These are phyloP conservation scores for Calycopis cecrops DNA, from an alignment of 1,140 invertebrate genomes.

Conservation along the genomic window DNA sequence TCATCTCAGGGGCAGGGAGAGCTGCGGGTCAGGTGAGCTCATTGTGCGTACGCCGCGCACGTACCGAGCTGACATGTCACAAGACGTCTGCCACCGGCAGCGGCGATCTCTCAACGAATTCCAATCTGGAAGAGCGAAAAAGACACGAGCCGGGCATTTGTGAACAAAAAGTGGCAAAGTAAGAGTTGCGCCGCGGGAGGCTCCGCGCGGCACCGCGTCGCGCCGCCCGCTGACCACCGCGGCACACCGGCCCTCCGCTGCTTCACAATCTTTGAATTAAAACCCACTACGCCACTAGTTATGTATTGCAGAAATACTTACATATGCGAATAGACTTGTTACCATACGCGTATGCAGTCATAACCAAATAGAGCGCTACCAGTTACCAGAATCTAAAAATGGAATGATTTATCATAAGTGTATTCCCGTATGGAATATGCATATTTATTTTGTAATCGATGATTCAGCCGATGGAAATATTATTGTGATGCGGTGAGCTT, in stretches of 20 bases:
- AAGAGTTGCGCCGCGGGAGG: constrained; percentile 56
- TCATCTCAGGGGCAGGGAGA: neutral
- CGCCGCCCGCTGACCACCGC: constrained; percentile 23
- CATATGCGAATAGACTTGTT: constrained; percentile 7
- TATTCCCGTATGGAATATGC: constrained; percentile 4
- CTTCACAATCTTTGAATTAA: constrained; percentile 18
- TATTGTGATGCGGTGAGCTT: constrained; percentile 29
- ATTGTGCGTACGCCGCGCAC: constrained; percentile 67
- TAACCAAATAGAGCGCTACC: neutral
- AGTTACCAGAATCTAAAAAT: constrained; percentile 2
- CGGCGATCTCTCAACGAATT: constrained; percentile 69
- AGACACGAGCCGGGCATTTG: constrained; percentile 68
- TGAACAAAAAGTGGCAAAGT: constrained; percentile 58
- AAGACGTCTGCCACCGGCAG: constrained; percentile 68
- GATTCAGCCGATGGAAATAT: constrained; percentile 3
- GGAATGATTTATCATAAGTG: constrained; percentile 7
- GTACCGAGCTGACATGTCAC: constrained; percentile 63
- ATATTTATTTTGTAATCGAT: constrained; percentile 10
- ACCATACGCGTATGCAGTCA: neutral
- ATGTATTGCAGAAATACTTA: constrained; percentile 12
- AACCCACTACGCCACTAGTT: constrained; percentile 8
- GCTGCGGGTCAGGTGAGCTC: constrained; percentile 49
- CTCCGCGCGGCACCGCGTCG: constrained; percentile 32
- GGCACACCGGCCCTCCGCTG: constrained; percentile 24
- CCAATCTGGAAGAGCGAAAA: constrained; percentile 70